These are phyloP conservation scores for Lasioglossum pauxillum DNA, from an alignment of 2,888 invertebrate species.

Conservation along the genomic window DNA sequence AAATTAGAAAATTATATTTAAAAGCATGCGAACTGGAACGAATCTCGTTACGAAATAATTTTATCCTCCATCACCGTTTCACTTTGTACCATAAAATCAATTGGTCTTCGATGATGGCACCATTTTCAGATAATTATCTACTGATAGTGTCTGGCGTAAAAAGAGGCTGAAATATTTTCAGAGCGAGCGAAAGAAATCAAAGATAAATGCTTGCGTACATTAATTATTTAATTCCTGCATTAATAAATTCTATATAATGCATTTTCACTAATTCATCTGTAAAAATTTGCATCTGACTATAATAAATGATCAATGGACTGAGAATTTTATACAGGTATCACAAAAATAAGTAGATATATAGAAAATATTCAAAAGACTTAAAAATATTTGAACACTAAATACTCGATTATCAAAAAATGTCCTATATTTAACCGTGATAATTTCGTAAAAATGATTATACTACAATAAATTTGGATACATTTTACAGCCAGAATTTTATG, in stretches of 20 bases:
- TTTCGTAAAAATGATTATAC: too few species aligned
- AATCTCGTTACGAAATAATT: background rate
- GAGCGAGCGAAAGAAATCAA: background rate
- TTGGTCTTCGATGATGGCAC: background rate
- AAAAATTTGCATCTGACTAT: background rate
- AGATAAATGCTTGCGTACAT: background rate
- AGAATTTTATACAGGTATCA: background rate
- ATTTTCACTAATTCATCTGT: background rate
- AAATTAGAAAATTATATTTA: conserved; percentile 2
- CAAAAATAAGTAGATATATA: background rate
- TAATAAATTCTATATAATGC: background rate
- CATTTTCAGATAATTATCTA: background rate
- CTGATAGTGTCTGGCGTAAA: background rate
- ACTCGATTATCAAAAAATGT: too few species aligned
- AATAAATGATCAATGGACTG: background rate
- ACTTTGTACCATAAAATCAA: background rate
- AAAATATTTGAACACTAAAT: too few species aligned
- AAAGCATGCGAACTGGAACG: background rate
- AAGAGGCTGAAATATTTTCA: background rate
- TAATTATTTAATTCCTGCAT: background rate
- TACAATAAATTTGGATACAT: background rate
- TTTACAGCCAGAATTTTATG: background rate
- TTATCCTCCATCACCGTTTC: background rate
- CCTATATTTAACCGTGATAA: too few species aligned
- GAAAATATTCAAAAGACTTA: background rate